These are phyloP conservation scores for Lepidocyrtoides sp. DNA, from an alignment of 2,888 invertebrate species.

Conservation along the genomic window DNA sequence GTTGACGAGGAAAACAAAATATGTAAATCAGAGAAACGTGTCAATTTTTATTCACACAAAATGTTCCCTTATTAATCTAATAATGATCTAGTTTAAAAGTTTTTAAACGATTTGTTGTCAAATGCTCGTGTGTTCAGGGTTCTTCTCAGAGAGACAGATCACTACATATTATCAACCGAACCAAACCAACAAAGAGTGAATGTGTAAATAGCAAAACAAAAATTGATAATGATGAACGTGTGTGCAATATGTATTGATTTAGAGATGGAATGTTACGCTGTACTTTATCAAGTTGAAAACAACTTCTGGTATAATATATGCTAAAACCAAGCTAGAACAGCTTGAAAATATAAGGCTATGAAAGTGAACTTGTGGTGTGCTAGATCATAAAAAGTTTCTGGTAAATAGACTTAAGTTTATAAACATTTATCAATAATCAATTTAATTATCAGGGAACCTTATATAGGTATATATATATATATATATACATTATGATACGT, in stretches of 20 bases:
- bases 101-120: slow-evolving; percentile 25
- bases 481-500: not conserved
- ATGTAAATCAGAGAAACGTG: too few species aligned
- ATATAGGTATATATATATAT: too few species aligned
- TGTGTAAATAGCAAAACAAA: slow-evolving; percentile 5
- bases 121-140: slow-evolving; percentile 27
- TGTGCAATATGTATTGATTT: slow-evolving; percentile 21
- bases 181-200: not conserved
- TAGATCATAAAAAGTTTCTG: slow-evolving; percentile 51
- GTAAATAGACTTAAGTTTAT: slow-evolving; percentile 31
- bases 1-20: too few species aligned
- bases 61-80: too few species aligned
- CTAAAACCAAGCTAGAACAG: not conserved
- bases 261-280: not conserved
- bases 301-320: not conserved
- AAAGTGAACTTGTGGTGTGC: slow-evolving; percentile 59
- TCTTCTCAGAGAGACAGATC: slow-evolving; percentile 34
- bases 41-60: too few species aligned
- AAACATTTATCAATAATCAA: too few species aligned
- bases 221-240: slow-evolving; percentile 23
- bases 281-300: too few species aligned
- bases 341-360: slow-evolving; percentile 39
- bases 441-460: too few species aligned
- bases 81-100: not conserved
- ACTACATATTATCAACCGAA: not conserved